A percentile compares a stretch with the other conserved stretches of the same genome.
Conservation (phyloP, 2,113 vertebrate genomes). For the Cricetomys ansorgei region DNA sequence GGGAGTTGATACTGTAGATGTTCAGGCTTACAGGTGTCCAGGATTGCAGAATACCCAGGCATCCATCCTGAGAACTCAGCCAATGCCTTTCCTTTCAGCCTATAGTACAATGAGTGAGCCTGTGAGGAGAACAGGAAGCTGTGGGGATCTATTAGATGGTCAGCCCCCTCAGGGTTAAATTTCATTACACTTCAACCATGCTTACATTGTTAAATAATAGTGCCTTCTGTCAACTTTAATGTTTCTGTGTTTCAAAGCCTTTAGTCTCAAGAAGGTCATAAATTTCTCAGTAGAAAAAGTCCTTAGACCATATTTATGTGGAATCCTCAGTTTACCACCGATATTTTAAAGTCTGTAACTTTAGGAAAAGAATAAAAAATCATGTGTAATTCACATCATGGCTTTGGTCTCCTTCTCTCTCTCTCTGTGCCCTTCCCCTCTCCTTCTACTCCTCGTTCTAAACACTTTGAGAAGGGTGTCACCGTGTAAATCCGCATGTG, state of each 20-base stretch:
- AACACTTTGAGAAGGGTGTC: no score
- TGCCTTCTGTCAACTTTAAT: not conserved
- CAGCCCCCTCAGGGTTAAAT: not conserved
- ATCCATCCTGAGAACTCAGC: not conserved
- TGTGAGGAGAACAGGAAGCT: no score
- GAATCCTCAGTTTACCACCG: not conserved
- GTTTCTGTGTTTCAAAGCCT: not conserved
- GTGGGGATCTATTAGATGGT: rapidly evolving
- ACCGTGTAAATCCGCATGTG: not conserved
- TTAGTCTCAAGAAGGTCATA: constrained; percentile 10
- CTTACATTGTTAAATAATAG: not conserved
- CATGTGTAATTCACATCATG: not conserved
- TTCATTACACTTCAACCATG: not conserved
- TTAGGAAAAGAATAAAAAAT: not conserved
- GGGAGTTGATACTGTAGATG: not conserved
- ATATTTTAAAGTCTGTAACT: not conserved
- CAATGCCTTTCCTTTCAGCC: not conserved
- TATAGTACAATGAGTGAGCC: not conserved
- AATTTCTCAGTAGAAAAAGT: constrained; percentile 36
- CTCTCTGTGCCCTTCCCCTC: no score
- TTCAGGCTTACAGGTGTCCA: not conserved
- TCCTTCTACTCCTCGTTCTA: not conserved
- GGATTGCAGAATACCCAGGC: not conserved
- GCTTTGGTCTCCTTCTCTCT: not conserved
- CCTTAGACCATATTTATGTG: not conserved